phyloP scores from a whole-genome alignment of 1,140 invertebrate species.

The Augochlora pura region DNA sequence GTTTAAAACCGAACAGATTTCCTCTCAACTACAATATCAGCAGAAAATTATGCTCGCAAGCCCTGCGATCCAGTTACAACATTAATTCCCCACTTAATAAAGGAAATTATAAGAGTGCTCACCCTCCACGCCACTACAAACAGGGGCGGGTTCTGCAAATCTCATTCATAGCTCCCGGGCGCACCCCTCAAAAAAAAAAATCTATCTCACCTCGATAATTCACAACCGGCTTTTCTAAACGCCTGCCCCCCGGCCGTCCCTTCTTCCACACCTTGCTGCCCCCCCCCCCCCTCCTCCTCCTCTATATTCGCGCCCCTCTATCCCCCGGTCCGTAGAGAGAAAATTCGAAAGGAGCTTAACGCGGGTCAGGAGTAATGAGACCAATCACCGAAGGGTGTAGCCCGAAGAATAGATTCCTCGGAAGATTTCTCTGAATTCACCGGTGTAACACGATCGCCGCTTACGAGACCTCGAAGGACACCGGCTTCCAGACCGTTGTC shows the following conservation, averaged over 20 bases:
- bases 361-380: slow-evolving; percentile 16
- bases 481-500: slow-evolving; percentile 68
- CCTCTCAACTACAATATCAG: too few species aligned
- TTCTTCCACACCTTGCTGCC: neutral
- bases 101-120: too few species aligned
- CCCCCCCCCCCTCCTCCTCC: too few species aligned
- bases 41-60: too few species aligned
- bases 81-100: too few species aligned
- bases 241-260: neutral
- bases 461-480: slow-evolving; percentile 63
- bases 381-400: neutral
- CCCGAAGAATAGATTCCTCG: slow-evolving; percentile 55
- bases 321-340: too few species aligned
- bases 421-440: slow-evolving; percentile 72
- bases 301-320: too few species aligned
- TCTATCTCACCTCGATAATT: neutral
- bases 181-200: neutral
- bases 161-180: neutral
- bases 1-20: too few species aligned
- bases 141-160: neutral
- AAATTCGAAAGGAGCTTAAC: slow-evolving; percentile 1
- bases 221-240: neutral
- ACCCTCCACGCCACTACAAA: neutral
- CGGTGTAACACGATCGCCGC: slow-evolving; percentile 74
- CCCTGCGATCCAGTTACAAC: too few species aligned